phyloP scores from a whole-genome alignment of 2,113 vertebrate species.

The Motacilla alba region DNA sequence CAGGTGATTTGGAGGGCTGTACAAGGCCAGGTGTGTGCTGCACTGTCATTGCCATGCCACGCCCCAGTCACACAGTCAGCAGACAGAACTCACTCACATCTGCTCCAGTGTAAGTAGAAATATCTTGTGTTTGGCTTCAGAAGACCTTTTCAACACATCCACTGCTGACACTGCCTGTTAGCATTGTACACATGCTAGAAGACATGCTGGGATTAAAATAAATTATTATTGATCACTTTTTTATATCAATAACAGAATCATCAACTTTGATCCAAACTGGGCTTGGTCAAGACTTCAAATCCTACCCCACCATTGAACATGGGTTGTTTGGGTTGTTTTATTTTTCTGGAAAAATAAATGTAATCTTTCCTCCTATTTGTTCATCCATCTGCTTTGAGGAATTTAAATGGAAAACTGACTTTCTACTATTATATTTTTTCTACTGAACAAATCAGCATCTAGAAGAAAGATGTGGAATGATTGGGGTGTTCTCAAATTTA shows the following conservation, averaged over 20 bases:
- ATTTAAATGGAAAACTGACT: neutral
- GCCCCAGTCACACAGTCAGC: rapidly evolving
- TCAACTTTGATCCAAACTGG: neutral
- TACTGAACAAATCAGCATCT: neutral
- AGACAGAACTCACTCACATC: neutral
- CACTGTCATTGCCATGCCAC: neutral
- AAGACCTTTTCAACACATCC: neutral
- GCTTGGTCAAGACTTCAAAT: neutral
- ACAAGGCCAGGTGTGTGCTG: neutral
- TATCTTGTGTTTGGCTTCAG: neutral
- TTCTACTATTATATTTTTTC: neutral
- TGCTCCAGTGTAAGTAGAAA: neutral
- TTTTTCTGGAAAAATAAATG: neutral
- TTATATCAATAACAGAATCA: neutral
- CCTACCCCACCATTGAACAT: neutral
- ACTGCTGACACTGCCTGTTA: neutral
- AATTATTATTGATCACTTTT: rapidly evolving
- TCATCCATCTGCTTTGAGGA: neutral
- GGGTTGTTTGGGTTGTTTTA: neutral
- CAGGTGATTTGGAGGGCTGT: neutral
- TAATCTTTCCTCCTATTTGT: neutral
- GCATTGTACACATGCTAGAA: neutral
- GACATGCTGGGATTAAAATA: neutral
- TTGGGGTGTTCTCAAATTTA: neutral
- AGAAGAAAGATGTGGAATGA: neutral